Evolutionary conservation across 2,888 invertebrate genomes (phyloP).

Genomic region (Opisthograptis luteolata): DNA sequence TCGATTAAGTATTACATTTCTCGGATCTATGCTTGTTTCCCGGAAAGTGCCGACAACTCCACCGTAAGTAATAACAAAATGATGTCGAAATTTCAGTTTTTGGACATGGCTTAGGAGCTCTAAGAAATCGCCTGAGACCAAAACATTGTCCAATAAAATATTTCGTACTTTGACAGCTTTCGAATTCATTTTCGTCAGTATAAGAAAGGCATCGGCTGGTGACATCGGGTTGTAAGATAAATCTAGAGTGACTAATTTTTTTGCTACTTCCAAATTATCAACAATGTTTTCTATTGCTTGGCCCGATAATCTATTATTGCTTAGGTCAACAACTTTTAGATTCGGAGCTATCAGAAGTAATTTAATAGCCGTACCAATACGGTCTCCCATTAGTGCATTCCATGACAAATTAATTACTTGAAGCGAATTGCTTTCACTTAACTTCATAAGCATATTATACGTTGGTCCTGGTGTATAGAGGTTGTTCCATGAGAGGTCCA

Average conservation of each 20-base stretch:
- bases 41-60: slow-evolving; percentile 40
- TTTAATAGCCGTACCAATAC: slow-evolving; percentile 51
- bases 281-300: slow-evolving; percentile 47
- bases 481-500: slow-evolving; percentile 69
- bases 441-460: slow-evolving; percentile 42
- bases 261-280: slow-evolving; percentile 44
- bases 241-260: slow-evolving; percentile 54
- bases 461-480: slow-evolving; percentile 48
- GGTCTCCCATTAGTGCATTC: slow-evolving; percentile 54
- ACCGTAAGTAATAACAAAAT: slow-evolving; percentile 54
- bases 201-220: slow-evolving; percentile 48
- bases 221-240: slow-evolving; percentile 63
- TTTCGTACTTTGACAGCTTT: slow-evolving; percentile 48
- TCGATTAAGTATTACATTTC: slow-evolving; percentile 59
- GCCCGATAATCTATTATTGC: slow-evolving; percentile 57
- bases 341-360: slow-evolving; percentile 45
- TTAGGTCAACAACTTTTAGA: slow-evolving; percentile 52
- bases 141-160: slow-evolving; percentile 58
- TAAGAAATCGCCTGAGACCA: slow-evolving; percentile 51
- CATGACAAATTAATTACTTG: slow-evolving; percentile 62
- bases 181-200: slow-evolving; percentile 50
- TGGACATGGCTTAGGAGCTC: slow-evolving; percentile 41
- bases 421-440: slow-evolving; percentile 52
- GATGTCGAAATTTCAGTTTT: slow-evolving; percentile 42
- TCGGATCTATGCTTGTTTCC: slow-evolving; percentile 46